Evolutionary conservation across 1,140 invertebrate species (phyloP).

Genomic region (Bombus superbus): DNA sequence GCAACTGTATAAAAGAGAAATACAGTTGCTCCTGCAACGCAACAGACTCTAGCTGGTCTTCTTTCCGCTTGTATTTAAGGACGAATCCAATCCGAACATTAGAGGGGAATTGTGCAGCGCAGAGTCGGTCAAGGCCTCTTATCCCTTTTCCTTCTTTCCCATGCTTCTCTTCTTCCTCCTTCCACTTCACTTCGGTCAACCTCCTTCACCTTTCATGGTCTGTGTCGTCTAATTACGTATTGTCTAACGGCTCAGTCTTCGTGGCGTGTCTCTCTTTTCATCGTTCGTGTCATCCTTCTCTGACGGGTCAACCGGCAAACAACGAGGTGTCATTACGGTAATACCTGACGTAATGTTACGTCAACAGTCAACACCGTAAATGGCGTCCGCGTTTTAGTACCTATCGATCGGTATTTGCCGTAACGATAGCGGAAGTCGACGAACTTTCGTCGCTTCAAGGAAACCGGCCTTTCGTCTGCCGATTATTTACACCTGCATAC

Average conservation of each 20-base stretch:
- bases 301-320: slow-evolving; percentile 18
- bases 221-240: slow-evolving; percentile 45
- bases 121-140: slow-evolving; percentile 57
- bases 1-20: background rate
- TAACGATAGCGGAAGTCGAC: slow-evolving; percentile 17
- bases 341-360: slow-evolving; percentile 50
- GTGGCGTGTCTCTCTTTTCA: background rate
- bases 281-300: background rate
- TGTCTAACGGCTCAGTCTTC: slow-evolving; percentile 33
- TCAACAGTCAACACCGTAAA: slow-evolving; percentile 29
- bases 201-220: slow-evolving; percentile 44
- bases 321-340: slow-evolving; percentile 31
- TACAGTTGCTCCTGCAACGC: background rate
- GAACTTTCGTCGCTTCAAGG: slow-evolving; percentile 21
- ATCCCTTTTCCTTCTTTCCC: slow-evolving; percentile 49
- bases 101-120: background rate
- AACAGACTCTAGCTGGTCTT: background rate
- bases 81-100: background rate
- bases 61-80: slow-evolving; percentile 9
- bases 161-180: slow-evolving; percentile 35
- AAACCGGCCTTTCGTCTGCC: background rate
- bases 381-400: slow-evolving; percentile 9
- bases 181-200: slow-evolving; percentile 20
- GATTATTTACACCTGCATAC: background rate
- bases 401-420: slow-evolving; percentile 4